Evolutionary conservation across 2,113 vertebrate genomes (phyloP).

Genomic region (Pipa parva): DNA sequence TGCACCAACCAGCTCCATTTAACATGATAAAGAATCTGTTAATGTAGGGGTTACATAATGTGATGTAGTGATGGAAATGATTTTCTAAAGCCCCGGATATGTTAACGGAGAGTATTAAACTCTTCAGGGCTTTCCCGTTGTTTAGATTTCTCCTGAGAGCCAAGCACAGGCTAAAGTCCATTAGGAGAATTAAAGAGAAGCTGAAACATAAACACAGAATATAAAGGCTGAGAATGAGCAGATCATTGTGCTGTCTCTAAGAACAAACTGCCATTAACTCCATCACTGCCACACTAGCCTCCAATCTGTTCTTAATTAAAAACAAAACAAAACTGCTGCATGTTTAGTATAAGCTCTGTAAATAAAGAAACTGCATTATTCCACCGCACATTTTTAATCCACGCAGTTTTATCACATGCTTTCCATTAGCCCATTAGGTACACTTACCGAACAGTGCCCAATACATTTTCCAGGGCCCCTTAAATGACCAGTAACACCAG

Average conservation of each 20-base stretch:
- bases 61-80: constrained; percentile 10
- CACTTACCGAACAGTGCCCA: too few relatives aligned
- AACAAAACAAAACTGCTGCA: too few relatives aligned
- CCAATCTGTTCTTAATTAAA: background rate
- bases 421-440: too few relatives aligned
- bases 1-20: too few relatives aligned
- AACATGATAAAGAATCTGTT: background rate
- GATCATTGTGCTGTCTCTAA: background rate
- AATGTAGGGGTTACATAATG: background rate
- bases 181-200: constrained; percentile 39
- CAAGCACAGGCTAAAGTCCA: constrained; percentile 31
- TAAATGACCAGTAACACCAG: too few relatives aligned
- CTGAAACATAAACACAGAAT: constrained; percentile 40
- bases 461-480: too few relatives aligned
- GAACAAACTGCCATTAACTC: constrained; percentile 21
- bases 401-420: too few relatives aligned
- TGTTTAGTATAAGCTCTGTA: too few relatives aligned
- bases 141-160: constrained; percentile 40
- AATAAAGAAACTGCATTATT: too few relatives aligned
- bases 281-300: background rate
- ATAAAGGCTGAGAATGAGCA: constrained; percentile 26
- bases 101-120: constrained; percentile 34
- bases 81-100: constrained; percentile 29
- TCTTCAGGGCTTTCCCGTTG: constrained; percentile 31
- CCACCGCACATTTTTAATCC: too few relatives aligned